Evolutionary conservation across 2,113 vertebrate genomes (phyloP).

Genomic region (Barbus barbus): DNA sequence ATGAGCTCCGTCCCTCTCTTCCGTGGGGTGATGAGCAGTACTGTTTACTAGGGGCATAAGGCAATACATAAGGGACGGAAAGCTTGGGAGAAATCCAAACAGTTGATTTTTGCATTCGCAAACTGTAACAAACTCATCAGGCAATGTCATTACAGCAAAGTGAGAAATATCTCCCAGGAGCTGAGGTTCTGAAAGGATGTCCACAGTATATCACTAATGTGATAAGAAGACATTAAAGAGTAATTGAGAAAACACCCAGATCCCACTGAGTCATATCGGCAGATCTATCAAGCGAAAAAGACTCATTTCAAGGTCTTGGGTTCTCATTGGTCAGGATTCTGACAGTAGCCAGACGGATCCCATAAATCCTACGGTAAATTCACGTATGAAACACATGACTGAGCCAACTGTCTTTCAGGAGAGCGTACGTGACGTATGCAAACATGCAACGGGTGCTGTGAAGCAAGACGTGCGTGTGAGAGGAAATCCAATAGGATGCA

Average conservation of each 20-base stretch:
- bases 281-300: constrained; percentile 28
- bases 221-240: constrained; percentile 32
- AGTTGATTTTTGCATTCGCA: not conserved
- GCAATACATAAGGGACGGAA: not conserved
- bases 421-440: not conserved
- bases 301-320: constrained; percentile 37
- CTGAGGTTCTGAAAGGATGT: constrained; percentile 8
- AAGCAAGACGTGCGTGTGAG: constrained; percentile 6
- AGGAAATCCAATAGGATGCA: constrained; percentile 4
- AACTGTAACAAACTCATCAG: constrained; percentile 31
- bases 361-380: constrained; percentile 28
- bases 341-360: constrained; percentile 8
- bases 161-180: constrained; percentile 23
- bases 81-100: not conserved
- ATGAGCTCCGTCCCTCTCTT: too few species aligned
- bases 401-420: constrained; percentile 11
- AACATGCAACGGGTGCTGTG: constrained; percentile 17
- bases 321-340: constrained; percentile 7
- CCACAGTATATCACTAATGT: constrained; percentile 20
- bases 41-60: not conserved
- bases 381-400: constrained; percentile 17
- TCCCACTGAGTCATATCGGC: constrained; percentile 10
- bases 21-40: too few species aligned
- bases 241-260: constrained; percentile 28
- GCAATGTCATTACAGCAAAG: constrained; percentile 26